phyloP scores from a whole-genome alignment of 2,888 invertebrate genomes.

The Cantharis nigra region DNA sequence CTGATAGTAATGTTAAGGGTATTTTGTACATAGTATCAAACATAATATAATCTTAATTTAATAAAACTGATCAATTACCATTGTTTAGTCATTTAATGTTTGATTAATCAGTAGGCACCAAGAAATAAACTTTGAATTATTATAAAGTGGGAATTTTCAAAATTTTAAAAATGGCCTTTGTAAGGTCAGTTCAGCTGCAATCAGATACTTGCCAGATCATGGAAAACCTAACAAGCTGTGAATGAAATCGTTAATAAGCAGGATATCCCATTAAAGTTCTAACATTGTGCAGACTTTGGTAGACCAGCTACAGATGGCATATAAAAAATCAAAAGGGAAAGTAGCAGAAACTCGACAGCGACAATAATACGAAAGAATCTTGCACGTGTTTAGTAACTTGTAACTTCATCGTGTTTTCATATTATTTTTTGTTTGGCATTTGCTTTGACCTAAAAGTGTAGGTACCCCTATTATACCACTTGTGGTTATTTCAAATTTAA shows the following conservation, averaged over 20 bases:
- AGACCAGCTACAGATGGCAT: slow-evolving; percentile 35
- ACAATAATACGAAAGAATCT: slow-evolving; percentile 2
- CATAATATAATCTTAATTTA: not conserved
- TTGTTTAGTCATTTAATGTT: too few relatives aligned
- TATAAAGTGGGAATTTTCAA: not conserved
- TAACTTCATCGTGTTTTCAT: slow-evolving; percentile 4
- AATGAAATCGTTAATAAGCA: slow-evolving; percentile 44
- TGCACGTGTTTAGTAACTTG: slow-evolving; percentile 19
- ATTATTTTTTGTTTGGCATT: not conserved
- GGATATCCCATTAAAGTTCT: slow-evolving; percentile 40
- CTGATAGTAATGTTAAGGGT: slow-evolving; percentile 21
- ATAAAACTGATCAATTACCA: not conserved
- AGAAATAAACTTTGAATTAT: too few relatives aligned
- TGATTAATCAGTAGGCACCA: not conserved
- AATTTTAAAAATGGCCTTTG: not conserved
- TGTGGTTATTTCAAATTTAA: not conserved
- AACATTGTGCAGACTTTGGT: slow-evolving; percentile 44
- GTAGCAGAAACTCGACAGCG: slow-evolving; percentile 30
- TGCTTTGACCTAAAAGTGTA: not conserved
- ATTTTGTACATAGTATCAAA: not conserved
- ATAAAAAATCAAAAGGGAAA: slow-evolving; percentile 38
- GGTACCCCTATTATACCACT: not conserved
- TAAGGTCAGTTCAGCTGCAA: not conserved
- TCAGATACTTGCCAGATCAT: slow-evolving; percentile 21
- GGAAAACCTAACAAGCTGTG: slow-evolving; percentile 37